phyloP scores from a whole-genome alignment of 2,797 vertebrate species.

The Apodemus agrarius region DNA sequence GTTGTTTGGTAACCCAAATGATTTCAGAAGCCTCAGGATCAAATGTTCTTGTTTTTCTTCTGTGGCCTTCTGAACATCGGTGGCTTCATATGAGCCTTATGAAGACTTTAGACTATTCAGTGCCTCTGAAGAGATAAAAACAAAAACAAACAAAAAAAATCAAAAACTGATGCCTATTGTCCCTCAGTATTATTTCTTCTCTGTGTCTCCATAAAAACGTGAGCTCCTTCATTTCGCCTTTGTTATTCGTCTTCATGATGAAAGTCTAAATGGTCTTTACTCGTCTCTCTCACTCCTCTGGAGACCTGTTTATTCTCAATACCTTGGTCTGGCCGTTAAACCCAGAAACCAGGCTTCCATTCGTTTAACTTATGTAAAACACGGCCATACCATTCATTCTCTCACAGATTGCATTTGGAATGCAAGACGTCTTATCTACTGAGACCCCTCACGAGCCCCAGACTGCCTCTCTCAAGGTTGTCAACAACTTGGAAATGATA shows the following conservation, averaged over 20 bases:
- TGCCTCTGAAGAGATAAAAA: constrained; percentile 36
- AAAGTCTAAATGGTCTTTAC: constrained; percentile 52
- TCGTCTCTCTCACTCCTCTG: constrained; percentile 54
- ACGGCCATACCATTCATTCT: constrained; percentile 19
- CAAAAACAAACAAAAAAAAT: too few relatives aligned
- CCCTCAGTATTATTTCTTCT: background rate
- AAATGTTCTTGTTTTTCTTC: constrained; percentile 51
- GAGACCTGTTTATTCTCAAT: constrained; percentile 68
- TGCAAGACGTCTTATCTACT: background rate
- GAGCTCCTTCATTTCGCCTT: constrained; percentile 49
- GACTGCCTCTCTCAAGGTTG: background rate
- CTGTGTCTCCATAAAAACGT: constrained; percentile 14
- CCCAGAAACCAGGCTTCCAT: constrained; percentile 50
- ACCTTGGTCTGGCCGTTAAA: constrained; percentile 37
- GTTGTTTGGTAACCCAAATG: constrained; percentile 60
- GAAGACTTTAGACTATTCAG: constrained; percentile 50
- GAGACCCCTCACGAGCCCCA: background rate
- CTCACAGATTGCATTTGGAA: constrained; percentile 34
- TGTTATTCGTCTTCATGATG: constrained; percentile 36
- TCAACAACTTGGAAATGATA: background rate
- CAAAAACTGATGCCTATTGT: constrained; percentile 27
- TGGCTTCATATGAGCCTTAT: background rate
- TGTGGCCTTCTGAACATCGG: constrained; percentile 49
- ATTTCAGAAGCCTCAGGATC: constrained; percentile 53
- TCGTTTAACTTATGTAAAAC: constrained; percentile 43